phyloP scores from a whole-genome alignment of 2,888 invertebrate species.

The Rosalia funebris region DNA sequence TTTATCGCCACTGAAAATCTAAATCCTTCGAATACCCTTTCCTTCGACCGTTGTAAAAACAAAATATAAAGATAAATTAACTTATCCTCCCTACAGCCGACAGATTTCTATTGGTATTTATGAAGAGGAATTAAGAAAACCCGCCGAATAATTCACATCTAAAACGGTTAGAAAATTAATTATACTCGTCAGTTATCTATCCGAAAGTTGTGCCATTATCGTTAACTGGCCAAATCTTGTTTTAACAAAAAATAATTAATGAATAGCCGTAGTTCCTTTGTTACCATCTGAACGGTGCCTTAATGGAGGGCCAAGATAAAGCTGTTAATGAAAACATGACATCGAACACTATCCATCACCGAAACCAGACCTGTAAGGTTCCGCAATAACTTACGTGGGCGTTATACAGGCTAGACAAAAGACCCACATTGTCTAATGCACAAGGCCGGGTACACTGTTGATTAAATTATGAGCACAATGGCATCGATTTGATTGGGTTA shows the following conservation, averaged over 20 bases:
- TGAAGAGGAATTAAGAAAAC: background rate
- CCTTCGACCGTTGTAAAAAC: no score
- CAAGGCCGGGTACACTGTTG: background rate
- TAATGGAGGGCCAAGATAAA: conserved; percentile 14
- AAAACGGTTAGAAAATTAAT: background rate
- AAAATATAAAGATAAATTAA: background rate
- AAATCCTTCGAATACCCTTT: no score
- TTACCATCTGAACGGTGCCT: background rate
- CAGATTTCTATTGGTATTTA: background rate
- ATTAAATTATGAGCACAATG: background rate
- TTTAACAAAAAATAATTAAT: conserved; percentile 15
- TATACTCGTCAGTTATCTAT: conserved; percentile 2
- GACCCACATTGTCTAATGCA: background rate
- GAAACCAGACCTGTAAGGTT: background rate
- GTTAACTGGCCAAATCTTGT: conserved; percentile 11
- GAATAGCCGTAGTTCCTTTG: conserved; percentile 10
- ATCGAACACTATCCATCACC: conserved; percentile 14
- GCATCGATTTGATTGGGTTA: background rate
- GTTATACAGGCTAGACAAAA: conserved; percentile 1
- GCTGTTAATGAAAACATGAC: conserved; percentile 15
- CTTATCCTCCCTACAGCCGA: background rate
- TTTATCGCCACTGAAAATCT: no score
- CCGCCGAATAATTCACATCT: background rate
- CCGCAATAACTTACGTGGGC: conserved; percentile 4
- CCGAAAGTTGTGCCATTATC: conserved; percentile 12